Percentiles rank a stretch among this genome's conserved stretches.
Conservation (phyloP, 2,113 vertebrate genomes). For the Strix uralensis region DNA sequence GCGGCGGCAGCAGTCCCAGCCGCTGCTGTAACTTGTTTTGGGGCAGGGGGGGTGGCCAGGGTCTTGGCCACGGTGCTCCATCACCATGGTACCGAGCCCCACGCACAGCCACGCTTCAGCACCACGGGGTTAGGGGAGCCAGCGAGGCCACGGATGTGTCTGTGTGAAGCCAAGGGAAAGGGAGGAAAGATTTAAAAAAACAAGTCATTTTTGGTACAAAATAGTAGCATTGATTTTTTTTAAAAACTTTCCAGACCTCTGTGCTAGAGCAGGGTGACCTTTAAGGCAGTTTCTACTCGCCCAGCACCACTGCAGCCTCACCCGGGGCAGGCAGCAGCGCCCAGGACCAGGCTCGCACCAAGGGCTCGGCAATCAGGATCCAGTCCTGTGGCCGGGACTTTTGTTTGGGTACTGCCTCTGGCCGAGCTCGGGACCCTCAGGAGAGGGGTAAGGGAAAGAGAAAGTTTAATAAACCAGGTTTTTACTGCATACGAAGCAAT, state of each 20-base stretch:
- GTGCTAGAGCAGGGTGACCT: neutral
- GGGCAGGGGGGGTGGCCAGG: neutral
- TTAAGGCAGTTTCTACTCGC: neutral
- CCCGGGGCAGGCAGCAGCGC: rapidly evolving
- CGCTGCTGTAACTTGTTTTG: rapidly evolving
- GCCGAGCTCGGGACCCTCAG: neutral
- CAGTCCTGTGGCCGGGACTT: rapidly evolving
- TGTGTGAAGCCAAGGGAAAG: neutral
- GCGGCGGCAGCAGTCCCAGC: neutral
- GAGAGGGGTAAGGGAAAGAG: neutral
- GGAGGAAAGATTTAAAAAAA: too few species aligned
- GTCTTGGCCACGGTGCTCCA: rapidly evolving
- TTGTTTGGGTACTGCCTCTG: neutral
- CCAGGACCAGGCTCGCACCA: neutral
- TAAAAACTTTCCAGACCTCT: neutral
- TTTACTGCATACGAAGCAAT: neutral
- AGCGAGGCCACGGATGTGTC: rapidly evolving
- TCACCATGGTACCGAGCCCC: neutral
- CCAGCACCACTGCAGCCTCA: neutral
- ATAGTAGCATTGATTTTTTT: neutral
- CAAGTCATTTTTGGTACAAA: neutral
- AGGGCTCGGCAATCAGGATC: neutral
- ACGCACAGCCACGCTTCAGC: rapidly evolving
- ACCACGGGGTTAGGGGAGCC: neutral
- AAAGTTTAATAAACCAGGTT: neutral